Percentiles rank a stretch among this genome's conserved stretches.
These are phyloP conservation scores for Leucoraja ocellata DNA, from an alignment of 2,797 vertebrate species.

Conservation along the genomic window DNA sequence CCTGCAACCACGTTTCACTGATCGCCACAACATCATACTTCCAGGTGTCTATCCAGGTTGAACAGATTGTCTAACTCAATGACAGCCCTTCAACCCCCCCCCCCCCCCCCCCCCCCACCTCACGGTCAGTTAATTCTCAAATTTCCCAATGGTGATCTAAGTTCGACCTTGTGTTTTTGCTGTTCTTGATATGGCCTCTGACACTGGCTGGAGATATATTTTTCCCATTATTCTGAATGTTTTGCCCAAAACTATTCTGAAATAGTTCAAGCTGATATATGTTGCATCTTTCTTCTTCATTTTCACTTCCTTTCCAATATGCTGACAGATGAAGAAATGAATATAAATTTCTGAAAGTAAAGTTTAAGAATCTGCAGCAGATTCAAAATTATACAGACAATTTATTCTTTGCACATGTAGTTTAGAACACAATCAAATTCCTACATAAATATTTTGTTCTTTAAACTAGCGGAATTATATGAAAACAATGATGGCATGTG, in stretches of 20 bases:
- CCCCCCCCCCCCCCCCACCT: too few species aligned
- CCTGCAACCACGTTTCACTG: too few species aligned
- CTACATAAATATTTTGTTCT: neutral
- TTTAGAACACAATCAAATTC: slow-evolving; percentile 5
- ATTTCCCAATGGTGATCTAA: too few species aligned
- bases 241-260: neutral
- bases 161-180: neutral
- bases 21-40: too few species aligned
- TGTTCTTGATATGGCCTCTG: neutral
- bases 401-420: neutral
- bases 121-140: too few species aligned
- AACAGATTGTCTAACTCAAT: too few species aligned
- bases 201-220: neutral
- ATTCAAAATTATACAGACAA: neutral
- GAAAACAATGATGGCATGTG: neutral
- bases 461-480: neutral
- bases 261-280: slow-evolving; percentile 9
- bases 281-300: neutral
- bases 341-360: neutral
- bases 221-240: neutral
- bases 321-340: neutral
- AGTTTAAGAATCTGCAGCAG: neutral
- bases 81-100: too few species aligned
- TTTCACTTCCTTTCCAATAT: neutral
- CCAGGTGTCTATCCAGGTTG: too few species aligned